Evolutionary conservation across 2,888 invertebrate genomes (phyloP).

Genomic region (Microplitis manilae): DNA sequence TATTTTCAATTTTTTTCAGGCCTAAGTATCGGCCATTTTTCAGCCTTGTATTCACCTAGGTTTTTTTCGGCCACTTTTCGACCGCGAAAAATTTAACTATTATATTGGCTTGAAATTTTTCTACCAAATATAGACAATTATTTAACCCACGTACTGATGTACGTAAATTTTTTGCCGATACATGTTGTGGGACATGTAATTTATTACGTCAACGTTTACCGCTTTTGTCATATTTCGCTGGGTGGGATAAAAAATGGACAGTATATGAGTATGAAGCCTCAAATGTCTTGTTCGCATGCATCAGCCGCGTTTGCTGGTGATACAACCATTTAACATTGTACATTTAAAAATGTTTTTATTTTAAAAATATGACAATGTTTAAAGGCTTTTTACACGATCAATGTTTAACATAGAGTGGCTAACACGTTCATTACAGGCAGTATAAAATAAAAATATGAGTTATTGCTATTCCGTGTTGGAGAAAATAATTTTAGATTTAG

Average conservation of each 20-base stretch:
- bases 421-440: not conserved
- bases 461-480: not conserved
- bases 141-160: slow-evolving; percentile 20
- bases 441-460: not conserved
- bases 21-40: no score
- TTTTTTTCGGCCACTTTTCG: no score
- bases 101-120: not conserved
- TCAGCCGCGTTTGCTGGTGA: not conserved
- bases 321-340: no score
- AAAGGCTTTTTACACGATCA: not conserved
- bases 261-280: slow-evolving; percentile 15
- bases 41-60: no score
- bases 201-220: slow-evolving; percentile 34
- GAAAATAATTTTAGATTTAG: not conserved
- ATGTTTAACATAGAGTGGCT: not conserved
- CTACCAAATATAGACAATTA: not conserved
- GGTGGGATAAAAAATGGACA: slow-evolving; percentile 20
- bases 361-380: not conserved
- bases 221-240: slow-evolving; percentile 20
- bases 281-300: slow-evolving; percentile 45
- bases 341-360: no score
- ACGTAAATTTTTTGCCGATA: slow-evolving; percentile 34
- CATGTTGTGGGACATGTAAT: slow-evolving; percentile 20
- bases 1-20: no score
- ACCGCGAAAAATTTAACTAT: no score